Conservation (phyloP, 2,888 invertebrate genomes). For the Microchrysa polita region DNA sequence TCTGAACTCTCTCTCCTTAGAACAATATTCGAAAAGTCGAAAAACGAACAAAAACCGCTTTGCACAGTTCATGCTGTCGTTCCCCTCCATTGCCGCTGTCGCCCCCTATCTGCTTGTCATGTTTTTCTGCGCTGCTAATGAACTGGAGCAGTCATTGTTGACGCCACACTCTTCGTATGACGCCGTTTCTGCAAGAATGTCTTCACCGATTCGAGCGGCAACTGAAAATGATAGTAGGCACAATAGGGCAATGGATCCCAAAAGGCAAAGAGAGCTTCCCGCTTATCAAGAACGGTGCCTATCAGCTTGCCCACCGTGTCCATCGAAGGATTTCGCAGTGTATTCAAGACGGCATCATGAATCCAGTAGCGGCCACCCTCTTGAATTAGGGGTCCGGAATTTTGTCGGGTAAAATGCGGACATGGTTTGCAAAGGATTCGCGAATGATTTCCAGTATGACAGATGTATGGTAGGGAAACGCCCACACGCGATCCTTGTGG, state of each 20-base stretch:
- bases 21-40: slow-evolving; percentile 25
- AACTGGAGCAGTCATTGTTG: slow-evolving; percentile 52
- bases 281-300: slow-evolving; percentile 77
- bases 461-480: slow-evolving; percentile 82
- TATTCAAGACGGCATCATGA: slow-evolving; percentile 68
- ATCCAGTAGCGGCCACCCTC: slow-evolving; percentile 68
- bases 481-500: slow-evolving; percentile 79
- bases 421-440: slow-evolving; percentile 73
- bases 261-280: slow-evolving; percentile 81
- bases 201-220: slow-evolving; percentile 72
- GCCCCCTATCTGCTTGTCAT: background rate
- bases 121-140: slow-evolving; percentile 40
- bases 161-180: slow-evolving; percentile 45
- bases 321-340: slow-evolving; percentile 65
- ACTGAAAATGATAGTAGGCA: slow-evolving; percentile 83
- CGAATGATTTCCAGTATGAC: slow-evolving; percentile 76
- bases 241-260: slow-evolving; percentile 90
- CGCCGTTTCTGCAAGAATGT: slow-evolving; percentile 67
- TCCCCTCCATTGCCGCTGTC: background rate
- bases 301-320: slow-evolving; percentile 70
- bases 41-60: slow-evolving; percentile 10
- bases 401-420: slow-evolving; percentile 69
- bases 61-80: background rate
- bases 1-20: slow-evolving; percentile 41
- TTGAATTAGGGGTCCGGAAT: slow-evolving; percentile 66